Evolutionary conservation across 2,113 vertebrate species (phyloP).

Genomic region (Hemichromis elongatus): DNA sequence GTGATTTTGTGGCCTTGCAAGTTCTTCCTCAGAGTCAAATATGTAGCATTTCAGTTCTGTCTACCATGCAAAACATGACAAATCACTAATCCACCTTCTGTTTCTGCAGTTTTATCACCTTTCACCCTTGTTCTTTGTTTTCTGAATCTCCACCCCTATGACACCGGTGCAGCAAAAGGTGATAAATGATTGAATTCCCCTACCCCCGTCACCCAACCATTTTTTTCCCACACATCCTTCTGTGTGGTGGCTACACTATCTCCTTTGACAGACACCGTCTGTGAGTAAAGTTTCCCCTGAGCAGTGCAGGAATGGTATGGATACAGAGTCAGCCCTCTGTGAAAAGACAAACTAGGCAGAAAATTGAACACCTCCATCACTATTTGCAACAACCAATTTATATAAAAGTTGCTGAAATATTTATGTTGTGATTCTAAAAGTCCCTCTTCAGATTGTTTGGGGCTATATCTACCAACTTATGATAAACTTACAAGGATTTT

Average conservation of each 20-base stretch:
- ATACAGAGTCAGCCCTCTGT: constrained; percentile 50
- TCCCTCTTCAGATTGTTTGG: neutral
- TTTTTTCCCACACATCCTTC: constrained; percentile 19
- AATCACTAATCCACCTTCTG: neutral
- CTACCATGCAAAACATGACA: constrained; percentile 29
- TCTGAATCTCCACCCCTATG: constrained; percentile 23
- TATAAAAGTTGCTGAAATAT: constrained; percentile 59
- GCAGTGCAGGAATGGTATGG: constrained; percentile 1
- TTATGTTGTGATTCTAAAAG: constrained; percentile 7
- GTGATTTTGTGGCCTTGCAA: neutral
- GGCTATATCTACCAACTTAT: neutral
- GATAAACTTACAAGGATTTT: neutral
- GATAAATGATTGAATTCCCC: constrained; percentile 58
- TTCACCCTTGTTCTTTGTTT: constrained; percentile 21
- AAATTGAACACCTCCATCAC: constrained; percentile 57
- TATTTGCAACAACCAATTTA: constrained; percentile 61
- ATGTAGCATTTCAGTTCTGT: neutral
- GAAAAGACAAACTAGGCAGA: constrained; percentile 60
- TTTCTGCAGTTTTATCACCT: constrained; percentile 28
- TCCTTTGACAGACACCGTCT: constrained; percentile 40
- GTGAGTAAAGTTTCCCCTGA: constrained; percentile 22
- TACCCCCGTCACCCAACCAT: neutral
- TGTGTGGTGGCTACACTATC: constrained; percentile 37
- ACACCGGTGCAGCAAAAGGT: constrained; percentile 28
- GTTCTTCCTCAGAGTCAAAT: neutral